Conservation (phyloP, 2,113 vertebrate genomes). For the Dendrocopos noguchii region DNA sequence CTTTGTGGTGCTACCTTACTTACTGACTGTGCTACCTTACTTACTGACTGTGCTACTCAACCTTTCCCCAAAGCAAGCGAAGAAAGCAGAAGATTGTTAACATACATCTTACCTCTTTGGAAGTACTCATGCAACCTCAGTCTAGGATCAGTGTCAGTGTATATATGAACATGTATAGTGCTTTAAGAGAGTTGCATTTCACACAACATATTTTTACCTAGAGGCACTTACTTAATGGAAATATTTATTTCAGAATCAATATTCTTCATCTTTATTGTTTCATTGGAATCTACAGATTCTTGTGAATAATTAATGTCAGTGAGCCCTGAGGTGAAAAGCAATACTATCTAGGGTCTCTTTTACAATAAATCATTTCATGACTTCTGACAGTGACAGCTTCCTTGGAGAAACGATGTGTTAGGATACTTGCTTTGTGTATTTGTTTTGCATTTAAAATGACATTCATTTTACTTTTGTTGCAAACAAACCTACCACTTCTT, state of each 20-base stretch:
- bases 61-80: no score
- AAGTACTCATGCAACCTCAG: neutral
- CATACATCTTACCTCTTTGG: neutral
- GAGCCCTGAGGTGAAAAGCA: neutral
- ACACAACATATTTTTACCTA: conserved; percentile 13
- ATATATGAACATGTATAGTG: rapidly evolving
- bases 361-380: neutral
- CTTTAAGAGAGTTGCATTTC: neutral
- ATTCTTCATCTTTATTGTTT: neutral
- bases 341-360: neutral
- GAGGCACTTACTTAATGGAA: conserved; percentile 10
- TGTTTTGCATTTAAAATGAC: conserved; percentile 6
- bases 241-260: conserved; percentile 31
- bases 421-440: neutral
- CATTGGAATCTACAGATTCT: neutral
- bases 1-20: no score
- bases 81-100: neutral
- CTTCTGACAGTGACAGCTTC: neutral
- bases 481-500: neutral
- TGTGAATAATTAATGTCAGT: conserved; percentile 33
- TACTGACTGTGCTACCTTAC: no score
- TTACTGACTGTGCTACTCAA: no score
- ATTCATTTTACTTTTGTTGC: neutral
- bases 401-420: neutral
- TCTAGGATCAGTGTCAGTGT: neutral